Evolutionary conservation across 2,113 vertebrate genomes (phyloP), one percentile per base, ranked within the genome.

Genomic region (Emydura subglobosa): DNA sequence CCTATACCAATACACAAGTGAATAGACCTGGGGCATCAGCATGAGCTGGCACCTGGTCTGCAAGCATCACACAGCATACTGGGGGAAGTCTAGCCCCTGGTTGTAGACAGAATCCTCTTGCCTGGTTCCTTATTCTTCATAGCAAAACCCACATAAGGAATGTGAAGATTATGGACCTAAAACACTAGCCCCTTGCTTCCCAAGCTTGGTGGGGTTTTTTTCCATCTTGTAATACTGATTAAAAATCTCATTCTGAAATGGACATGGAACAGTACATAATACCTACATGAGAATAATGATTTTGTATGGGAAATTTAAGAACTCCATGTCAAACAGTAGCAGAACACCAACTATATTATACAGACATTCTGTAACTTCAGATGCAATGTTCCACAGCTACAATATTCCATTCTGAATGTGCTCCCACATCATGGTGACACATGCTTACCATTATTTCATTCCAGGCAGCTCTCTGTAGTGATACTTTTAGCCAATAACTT

Each of bases 381-480:
- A 82, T 95, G 96, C 95, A 39, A 94, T 96, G 95, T 95, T 97
- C 91, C 92, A 96, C 79, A 95, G 92, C 93, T 94, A 91, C 93
- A 94, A 87, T 34, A 94, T 96, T 97, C 96, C 97, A 93, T 94
- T 95, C 95, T 96, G 96, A 96, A 93, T 97, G 95, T 96, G 96
- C 96, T 95, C 96, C 94, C 88, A 96, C 93, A 97, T 97, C 94
- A 96, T 88, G 94, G 95, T 97, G 95, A 95, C 92, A 97, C 90
- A 96, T 96, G 94, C 93, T 95, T 95, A 95, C 92, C 94, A 97
- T 96, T 97, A 95, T 93, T 96, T 94, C 96, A 93, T 96, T 97
- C 97, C 95, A 97, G 95, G 96, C 94, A 97, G 94, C 93, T 95
- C 97, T 96, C 96, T 97, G 96, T 97, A 97, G 87, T 95, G 95